A percentile compares a stretch with the other conserved stretches of the same genome.
Evolutionary conservation across 2,797 vertebrate species (phyloP).

Genomic region (Enteromius fasciolatus): DNA sequence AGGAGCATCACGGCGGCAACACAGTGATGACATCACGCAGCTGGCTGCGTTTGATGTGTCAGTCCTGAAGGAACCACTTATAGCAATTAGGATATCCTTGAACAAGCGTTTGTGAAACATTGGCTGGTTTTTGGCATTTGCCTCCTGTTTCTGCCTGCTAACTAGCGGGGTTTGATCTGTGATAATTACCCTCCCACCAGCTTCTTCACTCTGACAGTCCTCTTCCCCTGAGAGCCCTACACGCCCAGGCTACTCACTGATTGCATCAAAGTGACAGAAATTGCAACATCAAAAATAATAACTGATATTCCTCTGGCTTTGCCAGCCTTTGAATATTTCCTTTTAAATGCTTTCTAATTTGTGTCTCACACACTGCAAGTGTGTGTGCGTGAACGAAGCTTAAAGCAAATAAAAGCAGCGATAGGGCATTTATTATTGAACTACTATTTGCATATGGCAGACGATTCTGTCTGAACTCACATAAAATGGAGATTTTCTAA

Average conservation of each 20-base stretch:
- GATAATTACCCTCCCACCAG: conserved; percentile 91
- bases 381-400: conserved; percentile 75
- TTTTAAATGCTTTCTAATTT: conserved; percentile 88
- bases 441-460: conserved; percentile 80
- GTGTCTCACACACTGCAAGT: conserved; percentile 76
- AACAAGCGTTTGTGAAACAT: conserved; percentile 96
- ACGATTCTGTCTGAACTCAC: conserved; percentile 80
- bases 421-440: conserved; percentile 83
- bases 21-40: conserved; percentile 88
- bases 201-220: conserved; percentile 87
- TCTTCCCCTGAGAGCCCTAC: conserved; percentile 82
- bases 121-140: conserved; percentile 91
- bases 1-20: conserved; percentile 83
- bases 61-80: conserved; percentile 96
- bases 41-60: conserved; percentile 91
- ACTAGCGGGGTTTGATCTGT: conserved; percentile 92
- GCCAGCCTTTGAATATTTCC: conserved; percentile 83
- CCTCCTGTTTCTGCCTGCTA: conserved; percentile 88
- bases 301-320: conserved; percentile 82
- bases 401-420: conserved; percentile 87
- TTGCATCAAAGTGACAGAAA: conserved; percentile 86
- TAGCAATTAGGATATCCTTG: conserved; percentile 99
- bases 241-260: conserved; percentile 80
- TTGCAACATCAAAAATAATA: conserved; percentile 91
- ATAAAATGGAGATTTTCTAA: conserved; percentile 77